Evolutionary conservation across 2,113 vertebrate species (phyloP).

Genomic region (Asarcornis scutulata): DNA sequence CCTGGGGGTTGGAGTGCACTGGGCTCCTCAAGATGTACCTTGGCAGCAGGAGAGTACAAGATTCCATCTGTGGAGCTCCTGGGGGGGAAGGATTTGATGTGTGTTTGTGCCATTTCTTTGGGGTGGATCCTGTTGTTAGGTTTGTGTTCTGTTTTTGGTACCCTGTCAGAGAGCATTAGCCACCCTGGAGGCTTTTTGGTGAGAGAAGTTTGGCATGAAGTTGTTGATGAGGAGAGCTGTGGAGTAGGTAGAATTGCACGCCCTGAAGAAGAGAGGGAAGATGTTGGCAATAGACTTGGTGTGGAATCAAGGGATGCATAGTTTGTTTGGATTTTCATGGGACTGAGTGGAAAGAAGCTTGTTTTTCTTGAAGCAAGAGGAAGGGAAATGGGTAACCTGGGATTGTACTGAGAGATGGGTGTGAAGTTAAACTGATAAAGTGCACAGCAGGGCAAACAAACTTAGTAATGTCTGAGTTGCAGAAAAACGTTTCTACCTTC

Average conservation of each 20-base stretch:
- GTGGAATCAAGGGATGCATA: background rate
- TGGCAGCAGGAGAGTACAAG: background rate
- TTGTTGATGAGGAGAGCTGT: background rate
- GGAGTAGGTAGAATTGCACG: fast-evolving
- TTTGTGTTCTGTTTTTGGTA: background rate
- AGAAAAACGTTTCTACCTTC: background rate
- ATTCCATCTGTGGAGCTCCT: background rate
- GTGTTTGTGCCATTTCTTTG: background rate
- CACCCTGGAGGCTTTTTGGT: background rate
- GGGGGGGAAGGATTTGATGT: background rate
- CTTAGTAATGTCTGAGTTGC: fast-evolving
- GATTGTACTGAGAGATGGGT: background rate
- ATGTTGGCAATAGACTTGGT: background rate
- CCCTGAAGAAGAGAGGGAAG: background rate
- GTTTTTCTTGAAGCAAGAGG: background rate
- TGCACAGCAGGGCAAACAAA: background rate
- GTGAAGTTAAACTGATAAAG: background rate
- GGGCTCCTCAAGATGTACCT: background rate
- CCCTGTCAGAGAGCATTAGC: background rate
- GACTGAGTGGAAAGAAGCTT: background rate
- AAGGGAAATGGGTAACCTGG: background rate
- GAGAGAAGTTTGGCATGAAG: background rate
- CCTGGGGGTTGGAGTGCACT: background rate
- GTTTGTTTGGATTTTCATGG: background rate
- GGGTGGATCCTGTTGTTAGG: background rate